Evolutionary conservation across 2,113 vertebrate genomes (phyloP).

Genomic region (Oreochromis aureus): DNA sequence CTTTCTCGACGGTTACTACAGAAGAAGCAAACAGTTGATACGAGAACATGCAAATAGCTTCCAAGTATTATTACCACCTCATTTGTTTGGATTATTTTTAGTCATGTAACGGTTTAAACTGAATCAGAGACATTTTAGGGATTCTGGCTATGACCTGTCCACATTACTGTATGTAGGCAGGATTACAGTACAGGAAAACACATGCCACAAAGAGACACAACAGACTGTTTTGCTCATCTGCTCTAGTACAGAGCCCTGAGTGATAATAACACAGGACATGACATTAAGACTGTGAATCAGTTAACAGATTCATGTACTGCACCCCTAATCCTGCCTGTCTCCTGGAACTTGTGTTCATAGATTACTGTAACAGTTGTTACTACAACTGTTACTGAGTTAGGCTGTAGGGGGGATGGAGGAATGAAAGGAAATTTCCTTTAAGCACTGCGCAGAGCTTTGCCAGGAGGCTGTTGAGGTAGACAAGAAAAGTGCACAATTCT

Average conservation of each 20-base stretch:
- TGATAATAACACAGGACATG: background rate
- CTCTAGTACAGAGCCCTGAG: background rate
- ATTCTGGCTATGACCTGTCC: background rate
- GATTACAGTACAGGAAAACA: background rate
- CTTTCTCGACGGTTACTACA: background rate
- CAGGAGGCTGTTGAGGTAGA: background rate
- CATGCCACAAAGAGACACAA: background rate
- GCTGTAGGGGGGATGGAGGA: background rate
- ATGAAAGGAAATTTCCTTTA: background rate
- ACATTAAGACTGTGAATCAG: background rate
- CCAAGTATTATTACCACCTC: background rate
- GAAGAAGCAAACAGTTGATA: background rate
- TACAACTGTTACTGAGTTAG: background rate
- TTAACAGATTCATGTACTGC: background rate
- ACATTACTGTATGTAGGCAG: background rate
- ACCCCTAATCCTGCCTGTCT: background rate
- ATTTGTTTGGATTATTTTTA: background rate
- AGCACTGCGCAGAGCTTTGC: background rate
- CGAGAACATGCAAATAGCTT: background rate
- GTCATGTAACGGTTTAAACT: background rate
- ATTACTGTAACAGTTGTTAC: background rate
- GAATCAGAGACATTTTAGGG: background rate
- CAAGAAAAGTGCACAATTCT: background rate
- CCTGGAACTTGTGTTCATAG: background rate
- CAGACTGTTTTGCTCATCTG: slow-evolving; percentile 29